Evolutionary conservation across 1,140 invertebrate species (phyloP).

Genomic region (Drosophila hydei): DNA sequence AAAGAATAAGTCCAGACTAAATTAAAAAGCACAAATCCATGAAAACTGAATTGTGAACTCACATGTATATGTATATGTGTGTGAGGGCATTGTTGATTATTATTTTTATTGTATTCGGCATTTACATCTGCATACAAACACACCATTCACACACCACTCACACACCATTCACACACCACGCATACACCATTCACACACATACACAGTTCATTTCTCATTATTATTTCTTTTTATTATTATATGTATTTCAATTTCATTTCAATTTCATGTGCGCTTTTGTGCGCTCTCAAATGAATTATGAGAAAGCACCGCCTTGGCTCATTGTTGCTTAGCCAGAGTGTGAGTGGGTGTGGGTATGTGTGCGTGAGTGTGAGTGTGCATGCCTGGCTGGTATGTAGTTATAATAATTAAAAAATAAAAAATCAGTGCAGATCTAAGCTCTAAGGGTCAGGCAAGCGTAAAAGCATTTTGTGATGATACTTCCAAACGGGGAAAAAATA

Average conservation of each 20-base stretch:
- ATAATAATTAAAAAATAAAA: slow-evolving; percentile 70
- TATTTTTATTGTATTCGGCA: slow-evolving; percentile 77
- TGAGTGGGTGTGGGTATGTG: slow-evolving; percentile 8
- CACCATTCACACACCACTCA: slow-evolving; percentile 26
- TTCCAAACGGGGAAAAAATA: not conserved
- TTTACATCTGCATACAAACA: slow-evolving; percentile 52
- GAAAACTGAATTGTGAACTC: slow-evolving; percentile 49
- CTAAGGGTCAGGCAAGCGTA: not conserved
- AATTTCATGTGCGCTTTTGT: slow-evolving; percentile 77
- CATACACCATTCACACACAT: slow-evolving; percentile 2
- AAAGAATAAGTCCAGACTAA: slow-evolving; percentile 58
- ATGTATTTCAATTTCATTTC: slow-evolving; percentile 71
- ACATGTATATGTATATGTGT: slow-evolving; percentile 32
- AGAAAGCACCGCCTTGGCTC: slow-evolving; percentile 70
- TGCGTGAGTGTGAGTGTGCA: slow-evolving; percentile 14
- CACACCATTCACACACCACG: slow-evolving; percentile 20
- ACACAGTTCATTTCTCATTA: slow-evolving; percentile 61
- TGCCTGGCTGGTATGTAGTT: slow-evolving; percentile 61
- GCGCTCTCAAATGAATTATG: slow-evolving; percentile 77
- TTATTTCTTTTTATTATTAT: slow-evolving; percentile 62
- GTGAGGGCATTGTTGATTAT: slow-evolving; percentile 63
- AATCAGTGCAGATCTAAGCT: slow-evolving; percentile 17
- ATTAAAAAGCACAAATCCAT: slow-evolving; percentile 46
- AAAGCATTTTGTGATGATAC: slow-evolving; percentile 17
- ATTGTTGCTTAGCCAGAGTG: slow-evolving; percentile 54